These are phyloP conservation scores for Hiodon alosoides DNA, from an alignment of 2,113 vertebrate species.

Conservation along the genomic window DNA sequence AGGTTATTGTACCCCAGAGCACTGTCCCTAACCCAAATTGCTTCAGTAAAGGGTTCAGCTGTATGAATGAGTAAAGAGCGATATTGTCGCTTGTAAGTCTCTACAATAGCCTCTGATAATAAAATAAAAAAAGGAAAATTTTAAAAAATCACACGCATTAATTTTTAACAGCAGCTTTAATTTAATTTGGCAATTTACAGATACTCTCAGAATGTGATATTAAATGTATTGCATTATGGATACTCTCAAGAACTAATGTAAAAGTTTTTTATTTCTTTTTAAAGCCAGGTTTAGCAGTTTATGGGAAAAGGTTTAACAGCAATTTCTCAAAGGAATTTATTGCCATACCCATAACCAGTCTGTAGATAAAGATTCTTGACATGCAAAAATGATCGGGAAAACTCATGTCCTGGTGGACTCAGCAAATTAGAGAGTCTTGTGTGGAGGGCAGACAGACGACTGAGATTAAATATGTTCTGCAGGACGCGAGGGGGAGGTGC, in stretches of 20 bases:
- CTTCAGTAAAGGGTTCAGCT: background rate
- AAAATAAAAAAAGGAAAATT: too few relatives aligned
- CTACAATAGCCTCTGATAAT: background rate
- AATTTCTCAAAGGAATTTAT: background rate
- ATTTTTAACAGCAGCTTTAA: too few relatives aligned
- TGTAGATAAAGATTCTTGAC: background rate
- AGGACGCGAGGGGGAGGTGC: background rate
- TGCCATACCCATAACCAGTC: background rate
- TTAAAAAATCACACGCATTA: too few relatives aligned
- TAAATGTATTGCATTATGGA: too few relatives aligned
- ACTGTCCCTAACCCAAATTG: background rate
- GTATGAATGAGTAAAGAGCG: background rate
- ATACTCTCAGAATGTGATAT: too few relatives aligned
- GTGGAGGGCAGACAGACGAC: too few relatives aligned
- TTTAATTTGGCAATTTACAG: too few relatives aligned
- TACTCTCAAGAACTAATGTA: too few relatives aligned
- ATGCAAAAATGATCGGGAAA: constrained; percentile 4
- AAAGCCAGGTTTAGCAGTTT: background rate
- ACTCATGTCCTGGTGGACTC: background rate
- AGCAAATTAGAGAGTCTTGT: background rate
- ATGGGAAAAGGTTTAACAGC: background rate
- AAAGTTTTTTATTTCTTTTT: too few relatives aligned
- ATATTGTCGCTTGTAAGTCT: background rate
- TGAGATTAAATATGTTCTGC: constrained; percentile 10
- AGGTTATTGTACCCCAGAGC: background rate